Base-by-base conservation (phyloP, 2,113 vertebrate genomes). In the Cephalopterus ornatus region DNA sequence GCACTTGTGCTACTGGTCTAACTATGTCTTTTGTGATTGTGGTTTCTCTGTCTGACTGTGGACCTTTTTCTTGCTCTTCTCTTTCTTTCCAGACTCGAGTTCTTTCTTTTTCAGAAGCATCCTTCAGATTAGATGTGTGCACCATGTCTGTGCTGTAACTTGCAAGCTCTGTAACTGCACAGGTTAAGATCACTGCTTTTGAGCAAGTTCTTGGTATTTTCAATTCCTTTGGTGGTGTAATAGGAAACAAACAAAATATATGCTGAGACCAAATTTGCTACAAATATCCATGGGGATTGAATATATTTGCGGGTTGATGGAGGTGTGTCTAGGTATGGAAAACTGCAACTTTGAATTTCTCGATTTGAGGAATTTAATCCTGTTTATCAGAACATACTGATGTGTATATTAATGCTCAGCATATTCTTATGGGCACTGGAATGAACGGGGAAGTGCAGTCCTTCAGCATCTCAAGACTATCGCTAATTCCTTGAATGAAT, bases 301-400 rank as follows among this genome's bases (percentile, higher is more conserved):
- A 72, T 4, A 5, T 7, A 17, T 61, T 56, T 91, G 24, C 1
- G 23, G 10, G 42, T 22, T 39, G 42, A 41, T 63, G 30, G 62
- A 76, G 24, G 3, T 35, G 7, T 50, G 14, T 58, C 37, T 55
- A 22, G 6, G 22, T n/a, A 16, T 5, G 23, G 46, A 66, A 88
- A 74, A 50, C 37, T 12, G 37, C 56, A 74, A 0, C 22, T 88
- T 44, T 21, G 4, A 14, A 41, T 76, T 66, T 85, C 61, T 39
- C 46, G 28, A 39, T 73, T 33, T 53, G 49, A 33, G 33, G 33
- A 66, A 23, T 52, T 62, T 50, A 46, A 56, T 52, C 42, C 50
- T 37, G 7, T 2, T 23, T 49, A 11, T 39, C 14, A 8, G 1
- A 18, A 24, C 0, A 0, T 46, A 26, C 27, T 59, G 22, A 22